Evolutionary conservation across 2,113 vertebrate genomes (phyloP).

Genomic region (Myotis yumanensis): DNA sequence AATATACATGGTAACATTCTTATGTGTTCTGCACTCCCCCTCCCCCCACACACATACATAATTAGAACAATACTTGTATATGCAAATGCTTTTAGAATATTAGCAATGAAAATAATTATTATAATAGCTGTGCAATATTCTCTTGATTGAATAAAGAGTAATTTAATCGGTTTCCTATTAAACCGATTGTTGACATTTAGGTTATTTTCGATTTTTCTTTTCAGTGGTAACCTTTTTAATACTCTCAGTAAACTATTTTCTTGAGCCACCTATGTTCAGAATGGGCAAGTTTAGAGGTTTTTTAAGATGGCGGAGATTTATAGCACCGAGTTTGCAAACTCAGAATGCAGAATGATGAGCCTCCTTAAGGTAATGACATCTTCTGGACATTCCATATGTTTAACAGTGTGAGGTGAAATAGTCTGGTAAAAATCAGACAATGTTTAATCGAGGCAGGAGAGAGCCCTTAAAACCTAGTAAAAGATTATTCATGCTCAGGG

Average conservation of each 20-base stretch:
- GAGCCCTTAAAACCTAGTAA: neutral
- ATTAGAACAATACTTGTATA: neutral
- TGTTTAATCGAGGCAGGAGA: neutral
- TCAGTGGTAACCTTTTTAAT: neutral
- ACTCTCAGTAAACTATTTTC: neutral
- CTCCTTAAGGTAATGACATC: neutral
- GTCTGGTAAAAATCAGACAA: neutral
- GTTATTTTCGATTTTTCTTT: conserved; percentile 3
- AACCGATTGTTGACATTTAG: neutral
- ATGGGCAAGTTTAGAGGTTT: conserved; percentile 15
- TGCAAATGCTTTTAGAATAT: conserved; percentile 4
- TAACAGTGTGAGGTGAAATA: neutral
- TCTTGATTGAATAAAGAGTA: neutral
- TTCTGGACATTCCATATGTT: neutral
- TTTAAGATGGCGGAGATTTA: neutral
- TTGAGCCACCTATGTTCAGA: neutral
- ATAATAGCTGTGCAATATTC: neutral
- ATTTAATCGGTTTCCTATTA: neutral
- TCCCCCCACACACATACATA: neutral
- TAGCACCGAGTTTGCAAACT: neutral
- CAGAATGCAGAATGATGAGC: neutral
- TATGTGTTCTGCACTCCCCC: neutral
- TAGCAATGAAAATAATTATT: neutral
- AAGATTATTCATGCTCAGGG: neutral
- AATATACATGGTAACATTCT: neutral